Conservation (phyloP, 2,888 invertebrate genomes). For the Bursaphelenchus okinawaensis region DNA sequence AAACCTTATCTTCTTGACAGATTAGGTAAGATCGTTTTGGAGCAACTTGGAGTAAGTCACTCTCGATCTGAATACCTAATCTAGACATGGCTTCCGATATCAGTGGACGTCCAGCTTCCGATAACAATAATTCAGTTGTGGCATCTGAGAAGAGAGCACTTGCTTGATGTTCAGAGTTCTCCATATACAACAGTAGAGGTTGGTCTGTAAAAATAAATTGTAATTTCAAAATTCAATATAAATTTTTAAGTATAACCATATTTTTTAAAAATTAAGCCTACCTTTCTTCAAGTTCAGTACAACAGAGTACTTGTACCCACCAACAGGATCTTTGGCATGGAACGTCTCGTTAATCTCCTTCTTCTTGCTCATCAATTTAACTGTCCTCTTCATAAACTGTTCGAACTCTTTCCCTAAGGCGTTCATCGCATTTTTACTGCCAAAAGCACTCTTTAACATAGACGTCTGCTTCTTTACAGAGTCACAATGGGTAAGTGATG, state of each 20-base stretch:
- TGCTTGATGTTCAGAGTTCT: constrained; percentile 44
- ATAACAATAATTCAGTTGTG: constrained; percentile 38
- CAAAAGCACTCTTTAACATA: constrained; percentile 32
- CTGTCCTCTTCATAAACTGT: constrained; percentile 48
- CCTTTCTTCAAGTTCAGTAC: constrained; percentile 45
- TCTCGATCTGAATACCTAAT: constrained; percentile 24
- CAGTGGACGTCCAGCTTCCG: constrained; percentile 12
- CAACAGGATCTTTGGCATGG: constrained; percentile 46
- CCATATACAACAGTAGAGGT: constrained; percentile 56
- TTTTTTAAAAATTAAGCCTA: constrained; percentile 10
- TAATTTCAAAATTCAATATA: neutral
- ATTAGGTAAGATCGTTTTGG: constrained; percentile 31
- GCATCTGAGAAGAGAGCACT: constrained; percentile 57
- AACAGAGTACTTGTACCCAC: constrained; percentile 47
- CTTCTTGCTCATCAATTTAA: constrained; percentile 36
- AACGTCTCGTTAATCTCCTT: constrained; percentile 44
- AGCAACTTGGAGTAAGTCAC: neutral
- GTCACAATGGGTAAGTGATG: constrained; percentile 42
- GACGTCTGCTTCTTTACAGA: constrained; percentile 40
- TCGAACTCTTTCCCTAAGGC: constrained; percentile 54
- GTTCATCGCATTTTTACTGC: constrained; percentile 22
- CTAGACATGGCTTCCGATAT: constrained; percentile 31
- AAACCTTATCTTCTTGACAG: constrained; percentile 23
- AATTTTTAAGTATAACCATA: neutral
- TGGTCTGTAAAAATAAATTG: constrained; percentile 30